phyloP scores from a whole-genome alignment of 2,888 invertebrate species.

The Drosophila anomalipes region DNA sequence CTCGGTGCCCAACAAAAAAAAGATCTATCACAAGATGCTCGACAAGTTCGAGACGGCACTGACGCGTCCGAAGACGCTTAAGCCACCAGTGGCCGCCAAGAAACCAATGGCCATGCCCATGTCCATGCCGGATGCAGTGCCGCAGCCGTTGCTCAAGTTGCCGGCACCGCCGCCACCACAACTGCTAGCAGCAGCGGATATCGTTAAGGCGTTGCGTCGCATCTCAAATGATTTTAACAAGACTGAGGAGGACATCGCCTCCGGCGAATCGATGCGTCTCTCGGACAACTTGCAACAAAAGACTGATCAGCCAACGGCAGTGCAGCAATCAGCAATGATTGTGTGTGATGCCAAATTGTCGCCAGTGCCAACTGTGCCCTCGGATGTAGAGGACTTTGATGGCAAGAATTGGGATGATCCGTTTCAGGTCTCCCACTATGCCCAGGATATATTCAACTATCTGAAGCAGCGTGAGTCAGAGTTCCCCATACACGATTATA shows the following conservation, averaged over 20 bases:
- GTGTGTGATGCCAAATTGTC: slow-evolving; percentile 36
- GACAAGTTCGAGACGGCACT: slow-evolving; percentile 58
- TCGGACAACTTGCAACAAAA: slow-evolving; percentile 82
- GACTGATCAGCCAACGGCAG: slow-evolving; percentile 50
- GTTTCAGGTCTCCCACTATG: slow-evolving; percentile 94
- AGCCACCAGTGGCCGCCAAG: slow-evolving; percentile 25
- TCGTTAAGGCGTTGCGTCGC: slow-evolving; percentile 85
- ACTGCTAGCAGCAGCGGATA: slow-evolving; percentile 84
- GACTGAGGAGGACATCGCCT: slow-evolving; percentile 89
- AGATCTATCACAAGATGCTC: slow-evolving; percentile 60
- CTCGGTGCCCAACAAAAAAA: slow-evolving; percentile 59
- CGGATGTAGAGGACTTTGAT: slow-evolving; percentile 93
- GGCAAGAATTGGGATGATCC: slow-evolving; percentile 93
- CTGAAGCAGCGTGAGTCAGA: slow-evolving; percentile 92
- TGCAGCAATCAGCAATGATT: slow-evolving; percentile 1
- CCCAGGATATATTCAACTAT: slow-evolving; percentile 97
- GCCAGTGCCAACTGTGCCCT: slow-evolving; percentile 86
- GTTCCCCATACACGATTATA: slow-evolving; percentile 93
- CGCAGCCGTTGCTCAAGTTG: slow-evolving; percentile 24
- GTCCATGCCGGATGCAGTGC: slow-evolving; percentile 54
- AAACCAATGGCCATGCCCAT: slow-evolving; percentile 12
- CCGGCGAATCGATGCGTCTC: slow-evolving; percentile 81
- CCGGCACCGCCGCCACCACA: slow-evolving; percentile 77
- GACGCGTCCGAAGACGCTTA: slow-evolving; percentile 51
- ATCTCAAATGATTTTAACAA: slow-evolving; percentile 90